These are phyloP conservation scores for Sebastes baramenuke DNA, from an alignment of 2,797 vertebrate genomes.

Conservation along the genomic window DNA sequence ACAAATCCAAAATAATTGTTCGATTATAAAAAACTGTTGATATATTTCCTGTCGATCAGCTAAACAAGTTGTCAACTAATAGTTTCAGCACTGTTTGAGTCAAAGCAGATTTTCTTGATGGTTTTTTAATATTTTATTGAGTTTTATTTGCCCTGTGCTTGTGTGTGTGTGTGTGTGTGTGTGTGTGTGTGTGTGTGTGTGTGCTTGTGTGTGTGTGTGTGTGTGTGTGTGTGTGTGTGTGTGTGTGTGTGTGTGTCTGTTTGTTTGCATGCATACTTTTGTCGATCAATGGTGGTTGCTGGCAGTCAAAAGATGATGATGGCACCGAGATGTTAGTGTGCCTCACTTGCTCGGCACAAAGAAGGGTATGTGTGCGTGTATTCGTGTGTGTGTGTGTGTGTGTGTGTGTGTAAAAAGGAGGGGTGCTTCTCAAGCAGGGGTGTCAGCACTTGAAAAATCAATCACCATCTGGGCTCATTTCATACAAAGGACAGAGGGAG, in stretches of 20 bases:
- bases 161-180: conserved; percentile 16
- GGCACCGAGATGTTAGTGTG: conserved; percentile 94
- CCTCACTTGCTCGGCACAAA: conserved; percentile 98
- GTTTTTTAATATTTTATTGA: neutral
- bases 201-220: too few relatives aligned
- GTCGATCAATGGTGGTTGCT: conserved; percentile 95
- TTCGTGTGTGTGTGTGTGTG: conserved; percentile 67
- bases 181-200: conserved; percentile 27
- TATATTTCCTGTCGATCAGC: neutral
- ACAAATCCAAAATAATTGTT: neutral
- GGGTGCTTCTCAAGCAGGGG: conserved; percentile 97
- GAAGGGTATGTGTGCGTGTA: conserved; percentile 67
- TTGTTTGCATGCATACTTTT: conserved; percentile 81
- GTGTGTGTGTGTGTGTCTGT: conserved; percentile 43
- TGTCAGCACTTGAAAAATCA: conserved; percentile 99
- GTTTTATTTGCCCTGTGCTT: conserved; percentile 28
- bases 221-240: conserved; percentile 12
- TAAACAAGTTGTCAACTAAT: neutral
- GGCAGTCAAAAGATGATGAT: conserved; percentile 90
- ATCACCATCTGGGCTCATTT: conserved; percentile 99
- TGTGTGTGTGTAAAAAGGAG: conserved; percentile 82
- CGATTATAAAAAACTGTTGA: neutral
- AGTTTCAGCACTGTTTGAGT: neutral
- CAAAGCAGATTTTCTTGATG: neutral
- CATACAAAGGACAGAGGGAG: conserved; percentile 84